Percentiles rank a stretch among this genome's conserved stretches.
phyloP scores from a whole-genome alignment of 2,888 invertebrate genomes.

The Reticulitermes lucifugus region DNA sequence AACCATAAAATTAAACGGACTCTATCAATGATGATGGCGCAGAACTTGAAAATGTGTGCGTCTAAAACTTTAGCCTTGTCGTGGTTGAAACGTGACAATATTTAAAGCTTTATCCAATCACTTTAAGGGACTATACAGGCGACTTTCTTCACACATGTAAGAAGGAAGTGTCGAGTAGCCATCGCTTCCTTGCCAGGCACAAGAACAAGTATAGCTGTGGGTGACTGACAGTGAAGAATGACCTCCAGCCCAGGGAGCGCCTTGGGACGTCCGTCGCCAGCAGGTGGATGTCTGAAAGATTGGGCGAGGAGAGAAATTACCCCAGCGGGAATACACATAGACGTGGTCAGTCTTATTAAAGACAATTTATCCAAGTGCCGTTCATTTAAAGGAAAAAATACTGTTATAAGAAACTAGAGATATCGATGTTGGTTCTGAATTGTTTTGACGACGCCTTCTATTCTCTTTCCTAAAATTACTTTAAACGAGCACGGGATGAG shows the following conservation, averaged over 20 bases:
- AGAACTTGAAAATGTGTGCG: neutral
- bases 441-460: too few species aligned
- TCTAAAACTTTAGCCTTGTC: neutral
- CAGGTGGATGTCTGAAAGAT: conserved; percentile 23
- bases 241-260: neutral
- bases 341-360: neutral
- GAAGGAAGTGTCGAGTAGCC: neutral
- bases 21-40: too few species aligned
- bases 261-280: neutral
- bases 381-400: too few species aligned
- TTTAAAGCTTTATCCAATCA: neutral
- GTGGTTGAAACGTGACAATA: neutral
- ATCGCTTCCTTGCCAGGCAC: neutral
- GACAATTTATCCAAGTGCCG: neutral
- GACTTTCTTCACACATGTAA: neutral
- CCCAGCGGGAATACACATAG: neutral
- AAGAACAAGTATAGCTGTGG: neutral
- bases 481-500: too few species aligned
- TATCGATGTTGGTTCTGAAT: too few species aligned
- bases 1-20: too few species aligned
- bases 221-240: conserved; percentile 38
- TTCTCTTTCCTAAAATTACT: too few species aligned
- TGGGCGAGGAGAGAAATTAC: neutral
- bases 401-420: too few species aligned
- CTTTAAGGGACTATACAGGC: neutral